Evolutionary conservation across 2,888 invertebrate genomes (phyloP), one percentile per base, ranked within the genome.

Genomic region (Eudemis profundana): DNA sequence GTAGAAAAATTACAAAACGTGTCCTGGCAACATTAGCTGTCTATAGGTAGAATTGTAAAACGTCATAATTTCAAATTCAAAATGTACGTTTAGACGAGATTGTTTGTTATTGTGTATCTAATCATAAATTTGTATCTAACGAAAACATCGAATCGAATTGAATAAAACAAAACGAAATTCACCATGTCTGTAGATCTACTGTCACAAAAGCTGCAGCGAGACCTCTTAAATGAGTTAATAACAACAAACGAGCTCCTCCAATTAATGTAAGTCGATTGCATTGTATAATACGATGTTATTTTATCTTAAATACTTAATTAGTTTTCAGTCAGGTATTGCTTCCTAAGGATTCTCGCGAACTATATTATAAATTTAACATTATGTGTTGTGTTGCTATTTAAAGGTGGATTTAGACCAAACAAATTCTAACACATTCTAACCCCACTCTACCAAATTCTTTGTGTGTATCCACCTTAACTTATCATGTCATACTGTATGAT

Each of bases 141-240:
- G 5, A 5, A 23, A 14, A 1, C 12, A 19, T 19, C 21, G 12
- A 14, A 23, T 8, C 19, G 3, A 8, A 3, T 7, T 3, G 4
- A 46, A 21, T n/a, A 12, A 15, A 21, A 17, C 3, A 42, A 23
- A 21, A 8, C 10, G n/a, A 15, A 14, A 3, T 19, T 40, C 14
- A 72, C 4, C 15, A 81, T 80, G 78, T 74, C 79, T 49, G 60
- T 73, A 29, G 69, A 63, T 44, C 72, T 72, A 66, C n/a, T 46
- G 44, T 53, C 70, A 27, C 84, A 84, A 70, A 86, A 84, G 54
- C 72, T 90, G 38, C 83, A 85, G 62, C 86, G 85, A 73, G 90
- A 90, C 36, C 75, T 92, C 70, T 86, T 87, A 75, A 86, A 88
- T 68, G 90, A 90, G 75, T 72, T 90, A 47, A 78, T 74, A n/a